Percentiles rank a stretch among this genome's conserved stretches.
Conservation (phyloP, 2,113 vertebrate genomes). For the Boulengerochromis microlepis region DNA sequence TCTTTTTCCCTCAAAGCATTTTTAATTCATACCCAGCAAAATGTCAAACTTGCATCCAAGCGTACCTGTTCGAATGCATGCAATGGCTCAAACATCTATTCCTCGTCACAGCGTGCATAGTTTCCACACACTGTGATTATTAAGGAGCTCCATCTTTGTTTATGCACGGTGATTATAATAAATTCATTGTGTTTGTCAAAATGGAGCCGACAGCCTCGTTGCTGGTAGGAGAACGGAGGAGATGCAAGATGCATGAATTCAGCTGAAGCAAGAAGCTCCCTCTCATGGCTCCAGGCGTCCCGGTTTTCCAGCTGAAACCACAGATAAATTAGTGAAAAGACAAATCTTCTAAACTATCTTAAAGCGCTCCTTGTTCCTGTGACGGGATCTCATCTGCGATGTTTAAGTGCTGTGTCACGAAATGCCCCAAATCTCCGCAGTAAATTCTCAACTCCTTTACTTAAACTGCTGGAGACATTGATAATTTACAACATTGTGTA, state of each 20-base stretch:
- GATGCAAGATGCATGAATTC: conserved; percentile 43
- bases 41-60: conserved; percentile 20
- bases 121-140: background rate
- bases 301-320: background rate
- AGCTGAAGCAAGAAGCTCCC: background rate
- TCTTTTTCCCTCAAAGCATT: conserved; percentile 30
- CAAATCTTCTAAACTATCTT: conserved; percentile 36
- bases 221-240: conserved; percentile 15
- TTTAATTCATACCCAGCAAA: conserved; percentile 51
- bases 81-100: background rate
- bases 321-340: conserved; percentile 38
- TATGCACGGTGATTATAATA: conserved; percentile 28
- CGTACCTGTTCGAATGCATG: conserved; percentile 7
- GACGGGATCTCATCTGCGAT: background rate
- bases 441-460: background rate
- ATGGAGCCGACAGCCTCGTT: conserved; percentile 40
- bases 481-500: conserved; percentile 14
- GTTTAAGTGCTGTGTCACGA: background rate
- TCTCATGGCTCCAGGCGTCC: background rate
- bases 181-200: conserved; percentile 59
- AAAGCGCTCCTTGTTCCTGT: background rate
- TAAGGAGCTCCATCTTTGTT: conserved; percentile 12
- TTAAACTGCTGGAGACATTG: background rate
- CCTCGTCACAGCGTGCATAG: background rate
- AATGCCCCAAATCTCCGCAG: background rate